phyloP scores from a whole-genome alignment of 2,888 invertebrate genomes.

The Phengaris alcon region DNA sequence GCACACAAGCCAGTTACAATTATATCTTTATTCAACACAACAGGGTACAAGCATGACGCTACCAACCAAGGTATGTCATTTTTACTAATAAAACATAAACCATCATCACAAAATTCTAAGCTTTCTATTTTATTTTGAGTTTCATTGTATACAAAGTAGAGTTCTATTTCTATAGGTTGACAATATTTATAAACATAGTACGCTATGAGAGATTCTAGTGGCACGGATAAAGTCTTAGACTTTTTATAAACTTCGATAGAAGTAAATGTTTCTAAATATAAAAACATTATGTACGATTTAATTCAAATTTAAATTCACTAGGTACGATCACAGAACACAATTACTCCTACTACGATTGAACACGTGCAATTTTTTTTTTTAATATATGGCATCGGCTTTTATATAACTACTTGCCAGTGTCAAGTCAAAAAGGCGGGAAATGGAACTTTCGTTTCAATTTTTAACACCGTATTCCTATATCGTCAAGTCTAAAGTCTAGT shows the following conservation, averaged over 20 bases:
- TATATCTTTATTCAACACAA: constrained; percentile 79
- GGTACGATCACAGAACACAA: too few species aligned
- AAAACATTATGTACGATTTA: constrained; percentile 48
- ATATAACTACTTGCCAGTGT: too few species aligned
- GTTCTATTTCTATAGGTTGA: constrained; percentile 59
- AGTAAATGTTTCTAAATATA: constrained; percentile 54
- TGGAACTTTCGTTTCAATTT: too few species aligned
- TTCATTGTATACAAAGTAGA: constrained; percentile 61
- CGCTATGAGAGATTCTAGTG: constrained; percentile 82
- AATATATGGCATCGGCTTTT: too few species aligned
- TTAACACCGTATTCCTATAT: too few species aligned
- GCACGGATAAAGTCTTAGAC: constrained; percentile 46
- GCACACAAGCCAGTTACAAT: constrained; percentile 89
- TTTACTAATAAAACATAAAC: constrained; percentile 51
- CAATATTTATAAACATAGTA: constrained; percentile 82
- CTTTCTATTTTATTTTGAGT: constrained; percentile 43
- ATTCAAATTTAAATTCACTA: background rate
- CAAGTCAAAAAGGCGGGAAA: too few species aligned
- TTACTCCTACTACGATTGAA: too few species aligned
- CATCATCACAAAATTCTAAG: constrained; percentile 52
- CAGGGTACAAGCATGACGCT: constrained; percentile 80
- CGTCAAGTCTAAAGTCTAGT: too few species aligned
- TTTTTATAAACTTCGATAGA: constrained; percentile 43
- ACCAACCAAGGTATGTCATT: constrained; percentile 71
- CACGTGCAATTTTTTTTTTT: too few species aligned